phyloP scores from a whole-genome alignment of 2,888 invertebrate genomes.

The Drosophila birchii region DNA sequence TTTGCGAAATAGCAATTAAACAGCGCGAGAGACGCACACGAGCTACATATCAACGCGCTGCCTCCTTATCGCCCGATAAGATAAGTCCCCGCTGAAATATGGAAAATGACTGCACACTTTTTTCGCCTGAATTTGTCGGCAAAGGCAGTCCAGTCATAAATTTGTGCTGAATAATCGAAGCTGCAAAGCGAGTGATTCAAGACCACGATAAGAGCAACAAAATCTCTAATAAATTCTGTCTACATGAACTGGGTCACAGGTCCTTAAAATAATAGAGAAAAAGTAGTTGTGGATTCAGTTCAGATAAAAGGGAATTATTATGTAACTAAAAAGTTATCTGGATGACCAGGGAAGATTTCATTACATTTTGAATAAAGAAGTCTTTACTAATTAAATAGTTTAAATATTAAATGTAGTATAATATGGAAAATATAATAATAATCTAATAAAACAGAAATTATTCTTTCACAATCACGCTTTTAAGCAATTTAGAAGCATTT shows the following conservation, averaged over 20 bases:
- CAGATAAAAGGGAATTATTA: neutral
- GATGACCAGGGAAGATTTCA: neutral
- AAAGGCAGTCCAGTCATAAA: conserved; percentile 8
- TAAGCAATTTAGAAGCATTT: neutral
- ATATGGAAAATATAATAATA: neutral
- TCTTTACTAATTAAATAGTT: too few species aligned
- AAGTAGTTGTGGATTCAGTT: neutral
- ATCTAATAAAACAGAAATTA: neutral
- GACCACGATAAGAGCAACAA: conserved; percentile 26
- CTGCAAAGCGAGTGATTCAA: conserved; percentile 32
- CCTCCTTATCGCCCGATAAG: conserved; percentile 41
- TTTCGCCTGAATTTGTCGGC: conserved; percentile 7
- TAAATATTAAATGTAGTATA: too few species aligned
- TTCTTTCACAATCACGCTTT: too few species aligned
- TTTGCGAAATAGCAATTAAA: conserved; percentile 22
- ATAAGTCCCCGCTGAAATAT: conserved; percentile 41
- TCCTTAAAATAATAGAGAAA: neutral
- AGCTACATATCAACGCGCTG: conserved; percentile 1
- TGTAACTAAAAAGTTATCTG: neutral
- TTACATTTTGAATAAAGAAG: too few species aligned
- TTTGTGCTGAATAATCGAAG: conserved; percentile 51
- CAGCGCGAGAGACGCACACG: conserved; percentile 18
- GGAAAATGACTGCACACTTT: conserved; percentile 49
- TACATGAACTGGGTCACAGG: conserved; percentile 37
- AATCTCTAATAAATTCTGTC: conserved; percentile 26